These are phyloP conservation scores for Labrus mixtus DNA, from an alignment of 2,113 vertebrate genomes.

Conservation along the genomic window DNA sequence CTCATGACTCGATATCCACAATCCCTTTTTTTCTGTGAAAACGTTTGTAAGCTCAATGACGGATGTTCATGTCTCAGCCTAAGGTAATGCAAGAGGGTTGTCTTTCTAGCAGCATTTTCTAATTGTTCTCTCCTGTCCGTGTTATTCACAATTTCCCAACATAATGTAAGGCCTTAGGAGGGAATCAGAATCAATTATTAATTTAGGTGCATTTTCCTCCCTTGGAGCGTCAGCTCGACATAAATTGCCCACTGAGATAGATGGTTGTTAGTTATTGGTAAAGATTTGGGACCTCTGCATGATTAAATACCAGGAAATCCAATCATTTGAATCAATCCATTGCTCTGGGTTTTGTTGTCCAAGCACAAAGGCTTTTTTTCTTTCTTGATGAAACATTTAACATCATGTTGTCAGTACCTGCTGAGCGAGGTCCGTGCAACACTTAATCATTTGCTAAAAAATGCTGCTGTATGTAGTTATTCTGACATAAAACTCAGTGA, in stretches of 20 bases:
- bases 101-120: background rate
- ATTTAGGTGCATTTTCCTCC: slow-evolving; percentile 5
- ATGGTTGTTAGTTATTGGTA: slow-evolving; percentile 31
- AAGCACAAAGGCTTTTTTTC: slow-evolving; percentile 20
- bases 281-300: slow-evolving; percentile 35
- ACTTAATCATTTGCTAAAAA: background rate
- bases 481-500: background rate
- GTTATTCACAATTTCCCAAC: slow-evolving; percentile 2
- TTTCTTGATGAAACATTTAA: slow-evolving; percentile 37
- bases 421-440: background rate
- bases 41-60: slow-evolving; percentile 17
- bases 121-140: background rate
- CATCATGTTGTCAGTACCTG: slow-evolving; percentile 35
- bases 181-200: slow-evolving; percentile 20
- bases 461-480: slow-evolving; percentile 11
- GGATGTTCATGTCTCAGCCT: background rate
- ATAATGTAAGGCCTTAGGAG: slow-evolving; percentile 11
- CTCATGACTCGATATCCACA: background rate
- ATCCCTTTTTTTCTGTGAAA: slow-evolving; percentile 32
- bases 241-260: slow-evolving; percentile 33
- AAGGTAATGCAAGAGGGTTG: background rate
- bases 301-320: slow-evolving; percentile 60
- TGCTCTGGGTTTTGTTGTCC: slow-evolving; percentile 27
- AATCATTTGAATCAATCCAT: slow-evolving; percentile 55
- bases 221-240: slow-evolving; percentile 6